These are phyloP conservation scores for Pristionchus japonicus DNA, from an alignment of 2,888 invertebrate species.

Conservation along the genomic window DNA sequence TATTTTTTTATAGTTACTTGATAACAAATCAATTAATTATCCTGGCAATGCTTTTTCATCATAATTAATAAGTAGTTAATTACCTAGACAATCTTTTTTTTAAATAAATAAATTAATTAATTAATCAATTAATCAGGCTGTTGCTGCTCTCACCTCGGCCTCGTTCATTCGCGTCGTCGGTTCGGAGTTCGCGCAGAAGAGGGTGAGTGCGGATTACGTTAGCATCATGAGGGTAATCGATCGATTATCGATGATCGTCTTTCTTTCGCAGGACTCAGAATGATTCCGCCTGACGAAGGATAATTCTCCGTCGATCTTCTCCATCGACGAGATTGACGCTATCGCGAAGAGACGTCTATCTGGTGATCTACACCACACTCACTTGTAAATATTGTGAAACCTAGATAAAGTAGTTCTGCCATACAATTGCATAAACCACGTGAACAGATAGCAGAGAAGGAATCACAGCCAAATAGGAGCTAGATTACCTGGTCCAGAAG, in stretches of 20 bases:
- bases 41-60: no score
- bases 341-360: conserved; percentile 83
- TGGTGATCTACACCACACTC: no score
- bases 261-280: conserved; percentile 84
- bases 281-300: conserved; percentile 99
- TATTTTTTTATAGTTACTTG: no score
- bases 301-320: conserved; percentile 98
- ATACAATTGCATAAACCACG: no score
- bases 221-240: not conserved
- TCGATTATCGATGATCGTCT: not conserved
- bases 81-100: no score
- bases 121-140: conserved; percentile 56
- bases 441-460: no score
- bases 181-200: conserved; percentile 99
- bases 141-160: conserved; percentile 79
- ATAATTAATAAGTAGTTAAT: no score
- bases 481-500: not conserved
- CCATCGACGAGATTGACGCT: conserved; percentile 99
- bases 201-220: conserved; percentile 82
- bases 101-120: no score
- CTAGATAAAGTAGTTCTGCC: no score
- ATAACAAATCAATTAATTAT: no score
- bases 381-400: no score
- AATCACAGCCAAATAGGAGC: no score
- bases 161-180: conserved; percentile 99